Evolutionary conservation across 2,888 invertebrate genomes (phyloP).

Genomic region (Acrobasis repandana): DNA sequence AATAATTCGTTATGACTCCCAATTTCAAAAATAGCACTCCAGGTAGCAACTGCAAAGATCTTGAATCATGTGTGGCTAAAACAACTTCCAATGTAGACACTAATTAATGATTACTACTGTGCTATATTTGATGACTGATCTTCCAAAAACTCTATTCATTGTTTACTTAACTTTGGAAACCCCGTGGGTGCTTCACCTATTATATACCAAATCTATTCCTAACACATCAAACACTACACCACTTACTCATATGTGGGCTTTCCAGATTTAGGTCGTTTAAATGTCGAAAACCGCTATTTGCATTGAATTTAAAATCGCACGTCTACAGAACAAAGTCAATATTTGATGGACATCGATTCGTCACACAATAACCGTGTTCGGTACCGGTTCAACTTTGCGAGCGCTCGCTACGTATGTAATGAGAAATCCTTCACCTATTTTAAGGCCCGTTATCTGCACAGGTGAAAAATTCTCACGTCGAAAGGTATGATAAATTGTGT

Average conservation of each 20-base stretch:
- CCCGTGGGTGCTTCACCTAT: conserved; percentile 1
- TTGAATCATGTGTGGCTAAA: neutral
- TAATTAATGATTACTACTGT: neutral
- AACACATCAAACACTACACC: neutral
- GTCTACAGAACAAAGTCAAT: neutral
- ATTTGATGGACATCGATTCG: neutral
- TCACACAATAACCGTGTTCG: neutral
- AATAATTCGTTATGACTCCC: no score
- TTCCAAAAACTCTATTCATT: neutral
- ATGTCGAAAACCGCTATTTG: neutral
- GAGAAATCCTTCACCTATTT: conserved; percentile 14
- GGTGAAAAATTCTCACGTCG: neutral
- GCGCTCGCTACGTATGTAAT: conserved; percentile 3
- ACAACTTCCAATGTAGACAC: neutral
- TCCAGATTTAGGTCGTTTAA: neutral
- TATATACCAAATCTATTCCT: neutral
- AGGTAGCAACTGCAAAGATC: no score
- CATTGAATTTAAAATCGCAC: neutral
- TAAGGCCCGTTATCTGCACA: conserved; percentile 4
- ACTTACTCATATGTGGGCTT: neutral
- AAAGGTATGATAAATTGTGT: neutral
- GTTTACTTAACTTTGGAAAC: neutral
- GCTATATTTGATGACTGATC: neutral
- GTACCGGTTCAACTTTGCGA: conserved; percentile 1
- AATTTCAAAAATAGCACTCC: no score